A percentile compares a stretch with the other conserved stretches of the same genome.
Conservation (phyloP, 2,888 invertebrate genomes). For the Laspeyria flexula region DNA sequence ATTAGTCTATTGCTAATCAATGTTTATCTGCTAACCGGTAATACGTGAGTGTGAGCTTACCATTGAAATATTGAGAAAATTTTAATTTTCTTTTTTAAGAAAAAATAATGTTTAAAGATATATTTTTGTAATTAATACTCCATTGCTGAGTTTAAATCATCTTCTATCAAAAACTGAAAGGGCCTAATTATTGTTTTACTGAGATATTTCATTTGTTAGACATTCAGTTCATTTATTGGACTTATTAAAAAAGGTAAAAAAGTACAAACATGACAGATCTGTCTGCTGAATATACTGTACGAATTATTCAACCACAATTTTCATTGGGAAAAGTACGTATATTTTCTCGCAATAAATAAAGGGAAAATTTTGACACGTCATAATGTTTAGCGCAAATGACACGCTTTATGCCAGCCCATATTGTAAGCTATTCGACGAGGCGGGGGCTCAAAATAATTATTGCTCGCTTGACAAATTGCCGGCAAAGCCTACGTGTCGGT, state of each 20-base stretch:
- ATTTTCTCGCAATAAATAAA: conserved; percentile 33
- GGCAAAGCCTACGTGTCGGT: conserved; percentile 78
- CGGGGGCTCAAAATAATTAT: conserved; percentile 79
- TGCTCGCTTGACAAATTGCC: conserved; percentile 83
- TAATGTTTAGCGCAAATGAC: conserved; percentile 44
- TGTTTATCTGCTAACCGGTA: not conserved
- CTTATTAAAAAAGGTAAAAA: no score
- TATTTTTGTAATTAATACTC: no score
- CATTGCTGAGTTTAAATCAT: no score
- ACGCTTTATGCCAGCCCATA: conserved; percentile 47
- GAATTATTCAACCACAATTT: conserved; percentile 1
- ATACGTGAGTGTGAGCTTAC: no score
- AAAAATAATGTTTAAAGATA: no score
- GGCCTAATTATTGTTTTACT: no score
- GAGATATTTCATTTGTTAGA: no score
- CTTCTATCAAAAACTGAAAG: no score
- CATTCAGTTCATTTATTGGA: no score
- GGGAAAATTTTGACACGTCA: conserved; percentile 36
- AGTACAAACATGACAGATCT: not conserved
- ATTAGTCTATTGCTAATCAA: not conserved
- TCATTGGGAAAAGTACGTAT: conserved; percentile 1
- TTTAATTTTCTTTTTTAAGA: no score
- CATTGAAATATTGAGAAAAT: no score
- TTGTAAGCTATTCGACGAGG: conserved; percentile 63
- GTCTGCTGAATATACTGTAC: not conserved